A percentile compares a stretch with the other conserved stretches of the same genome.
Evolutionary conservation across 2,888 invertebrate species (phyloP).

Genomic region (Melinaea marsaeus): DNA sequence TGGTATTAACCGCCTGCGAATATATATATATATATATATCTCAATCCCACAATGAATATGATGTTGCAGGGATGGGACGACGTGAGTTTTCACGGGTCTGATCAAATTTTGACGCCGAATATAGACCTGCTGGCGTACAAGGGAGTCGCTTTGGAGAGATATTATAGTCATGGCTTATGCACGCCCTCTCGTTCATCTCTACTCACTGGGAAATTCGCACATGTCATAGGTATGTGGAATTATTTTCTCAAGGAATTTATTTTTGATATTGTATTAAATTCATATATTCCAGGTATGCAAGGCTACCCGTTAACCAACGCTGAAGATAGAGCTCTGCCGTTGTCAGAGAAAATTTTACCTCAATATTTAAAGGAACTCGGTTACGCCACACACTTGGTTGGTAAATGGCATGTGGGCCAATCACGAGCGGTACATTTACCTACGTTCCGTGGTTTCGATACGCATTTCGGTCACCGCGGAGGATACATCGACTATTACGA

Average conservation of each 20-base stretch:
- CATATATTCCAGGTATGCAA: conserved; percentile 56
- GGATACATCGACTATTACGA: conserved; percentile 90
- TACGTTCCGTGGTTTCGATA: conserved; percentile 85
- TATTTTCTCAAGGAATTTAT: too few species aligned
- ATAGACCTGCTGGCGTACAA: conserved; percentile 91
- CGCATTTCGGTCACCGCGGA: conserved; percentile 91
- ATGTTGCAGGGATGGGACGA: conserved; percentile 92
- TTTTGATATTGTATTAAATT: too few species aligned
- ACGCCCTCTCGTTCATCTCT: conserved; percentile 90
- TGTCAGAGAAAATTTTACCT: conserved; percentile 74
- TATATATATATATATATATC: too few species aligned
- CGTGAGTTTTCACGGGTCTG: conserved; percentile 91
- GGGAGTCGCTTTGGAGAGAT: conserved; percentile 89
- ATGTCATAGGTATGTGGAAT: conserved; percentile 80
- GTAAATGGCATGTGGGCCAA: conserved; percentile 87
- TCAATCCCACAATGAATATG: neutral
- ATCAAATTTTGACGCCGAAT: conserved; percentile 92
- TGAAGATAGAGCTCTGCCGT: conserved; percentile 64
- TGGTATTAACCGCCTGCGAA: too few species aligned
- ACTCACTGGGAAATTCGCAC: conserved; percentile 90
- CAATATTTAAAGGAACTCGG: conserved; percentile 82
- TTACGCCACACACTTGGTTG: conserved; percentile 86
- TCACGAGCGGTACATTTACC: conserved; percentile 80
- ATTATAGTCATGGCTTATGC: conserved; percentile 90
- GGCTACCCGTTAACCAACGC: conserved; percentile 63